A percentile compares a stretch with the other conserved stretches of the same genome.
phyloP scores from a whole-genome alignment of 1,140 invertebrate species.

The Megathymus violae region DNA sequence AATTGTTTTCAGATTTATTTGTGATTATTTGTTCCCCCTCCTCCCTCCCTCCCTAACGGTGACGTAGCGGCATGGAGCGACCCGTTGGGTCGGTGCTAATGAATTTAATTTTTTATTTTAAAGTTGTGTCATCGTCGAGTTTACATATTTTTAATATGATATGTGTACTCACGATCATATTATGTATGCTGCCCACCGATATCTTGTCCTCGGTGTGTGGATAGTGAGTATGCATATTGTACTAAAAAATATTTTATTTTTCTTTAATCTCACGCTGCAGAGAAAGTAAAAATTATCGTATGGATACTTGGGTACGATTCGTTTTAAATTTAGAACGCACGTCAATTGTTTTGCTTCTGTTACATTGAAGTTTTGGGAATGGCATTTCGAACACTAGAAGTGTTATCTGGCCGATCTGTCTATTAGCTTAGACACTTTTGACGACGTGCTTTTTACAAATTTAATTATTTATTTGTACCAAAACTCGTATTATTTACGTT shows the following conservation, averaged over 20 bases:
- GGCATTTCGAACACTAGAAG: slow-evolving; percentile 50
- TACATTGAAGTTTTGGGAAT: slow-evolving; percentile 46
- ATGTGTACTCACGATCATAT: slow-evolving; percentile 1
- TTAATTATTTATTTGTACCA: slow-evolving; percentile 25
- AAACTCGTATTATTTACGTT: too few relatives aligned
- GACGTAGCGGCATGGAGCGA: slow-evolving; percentile 50
- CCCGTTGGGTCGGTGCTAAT: slow-evolving; percentile 42
- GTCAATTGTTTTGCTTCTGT: slow-evolving; percentile 23
- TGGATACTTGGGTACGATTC: slow-evolving; percentile 43
- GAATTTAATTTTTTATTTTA: slow-evolving; percentile 46
- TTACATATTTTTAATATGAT: slow-evolving; percentile 12
- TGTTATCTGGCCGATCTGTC: too few relatives aligned
- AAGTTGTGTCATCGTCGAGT: neutral
- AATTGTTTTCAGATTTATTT: slow-evolving; percentile 64
- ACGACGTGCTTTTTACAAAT: slow-evolving; percentile 23
- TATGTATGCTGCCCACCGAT: too few relatives aligned
- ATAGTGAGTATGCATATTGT: neutral
- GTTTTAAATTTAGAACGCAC: slow-evolving; percentile 42
- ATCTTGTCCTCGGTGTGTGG: too few relatives aligned
- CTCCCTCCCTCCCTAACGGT: slow-evolving; percentile 33
- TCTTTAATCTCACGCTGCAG: slow-evolving; percentile 61
- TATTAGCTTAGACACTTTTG: too few relatives aligned
- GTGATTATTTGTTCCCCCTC: slow-evolving; percentile 45
- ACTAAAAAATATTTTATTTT: slow-evolving; percentile 18
- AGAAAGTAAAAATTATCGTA: slow-evolving; percentile 76